Base-by-base conservation (phyloP, 2,797 vertebrate genomes). In the Diplodus sargus region DNA sequence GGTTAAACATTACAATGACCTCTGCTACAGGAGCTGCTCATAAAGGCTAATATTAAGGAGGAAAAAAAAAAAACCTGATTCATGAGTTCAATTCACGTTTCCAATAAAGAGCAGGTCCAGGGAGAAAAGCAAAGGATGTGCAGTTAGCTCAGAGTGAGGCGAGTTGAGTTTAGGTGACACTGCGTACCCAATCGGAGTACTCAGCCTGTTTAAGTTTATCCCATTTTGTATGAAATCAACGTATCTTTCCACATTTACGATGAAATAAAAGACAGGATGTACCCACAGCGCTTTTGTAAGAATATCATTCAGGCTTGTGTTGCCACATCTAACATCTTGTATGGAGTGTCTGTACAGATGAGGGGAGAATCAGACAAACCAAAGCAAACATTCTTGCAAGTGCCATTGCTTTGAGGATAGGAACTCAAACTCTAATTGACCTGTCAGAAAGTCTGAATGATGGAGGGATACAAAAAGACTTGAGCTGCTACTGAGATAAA, bases 391-490 rank as follows among this genome's bases (percentile, higher is more conserved):
- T 70, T 73, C 48, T 17, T 74, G 60, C 42, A 70, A 61, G 58
- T 28, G 53, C 56, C 53, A 65, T 16, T 1, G 52, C 66, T 78
- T 51, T 20, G 13, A 79, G 74, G 76, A 90, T 7, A 58, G 63
- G 74, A 89, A 70, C 61, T 78, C 65, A 85, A 81, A 74, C 76
- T 88, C 64, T 81, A 64, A 82, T 66, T 79, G 82, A 86, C 78
- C 71, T 61, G 76, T 74, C 73, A 78, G 57, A 48, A 65, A 70
- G 62, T 66, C 71, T 87, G 68, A 90, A 83, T 78, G 74, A 80
- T 59, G 23, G 65, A 85, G n/a, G 18, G 52, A 68, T 57, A 72
- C 30, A 79, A 87, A 87, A 79, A 82, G 61, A 80, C 65, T 70
- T 52, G 48, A 66, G 59, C 76, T n/a, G 30, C 39, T 60, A 39